phyloP scores from a whole-genome alignment of 2,113 vertebrate genomes.

The Ictalurus furcatus region DNA sequence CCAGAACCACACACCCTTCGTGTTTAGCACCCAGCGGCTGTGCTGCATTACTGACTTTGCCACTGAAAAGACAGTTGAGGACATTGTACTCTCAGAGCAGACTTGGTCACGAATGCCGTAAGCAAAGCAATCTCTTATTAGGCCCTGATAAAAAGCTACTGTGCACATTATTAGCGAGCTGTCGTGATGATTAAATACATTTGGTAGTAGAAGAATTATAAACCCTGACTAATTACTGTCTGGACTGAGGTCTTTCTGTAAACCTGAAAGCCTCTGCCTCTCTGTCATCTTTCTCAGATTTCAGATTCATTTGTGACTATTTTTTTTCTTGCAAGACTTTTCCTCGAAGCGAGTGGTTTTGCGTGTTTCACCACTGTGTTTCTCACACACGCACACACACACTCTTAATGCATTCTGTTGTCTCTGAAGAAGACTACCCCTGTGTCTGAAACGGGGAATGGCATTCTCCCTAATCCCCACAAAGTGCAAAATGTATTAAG shows the following conservation, averaged over 20 bases:
- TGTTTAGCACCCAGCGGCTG: neutral
- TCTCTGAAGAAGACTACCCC: neutral
- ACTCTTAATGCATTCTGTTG: neutral
- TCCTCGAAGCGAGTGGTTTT: neutral
- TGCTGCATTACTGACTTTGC: constrained; percentile 30
- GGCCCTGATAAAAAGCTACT: constrained; percentile 1
- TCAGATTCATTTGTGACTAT: neutral
- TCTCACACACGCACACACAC: neutral
- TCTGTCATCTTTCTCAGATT: neutral
- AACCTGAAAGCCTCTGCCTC: neutral
- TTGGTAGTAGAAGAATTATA: neutral
- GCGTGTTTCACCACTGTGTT: neutral
- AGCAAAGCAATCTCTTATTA: constrained; percentile 6
- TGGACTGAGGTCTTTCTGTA: neutral
- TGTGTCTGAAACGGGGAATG: neutral
- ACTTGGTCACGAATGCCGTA: constrained; percentile 22
- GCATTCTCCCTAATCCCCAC: neutral
- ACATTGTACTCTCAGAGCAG: constrained; percentile 2
- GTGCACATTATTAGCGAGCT: constrained; percentile 6
- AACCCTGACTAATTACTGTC: constrained; percentile 21
- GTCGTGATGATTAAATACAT: constrained; percentile 23
- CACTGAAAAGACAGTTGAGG: constrained; percentile 3
- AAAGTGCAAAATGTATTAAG: neutral
- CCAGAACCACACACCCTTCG: neutral
- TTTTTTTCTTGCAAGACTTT: neutral